Evolutionary conservation across 1,140 invertebrate species (phyloP).

Genomic region (Spodoptera litura): DNA sequence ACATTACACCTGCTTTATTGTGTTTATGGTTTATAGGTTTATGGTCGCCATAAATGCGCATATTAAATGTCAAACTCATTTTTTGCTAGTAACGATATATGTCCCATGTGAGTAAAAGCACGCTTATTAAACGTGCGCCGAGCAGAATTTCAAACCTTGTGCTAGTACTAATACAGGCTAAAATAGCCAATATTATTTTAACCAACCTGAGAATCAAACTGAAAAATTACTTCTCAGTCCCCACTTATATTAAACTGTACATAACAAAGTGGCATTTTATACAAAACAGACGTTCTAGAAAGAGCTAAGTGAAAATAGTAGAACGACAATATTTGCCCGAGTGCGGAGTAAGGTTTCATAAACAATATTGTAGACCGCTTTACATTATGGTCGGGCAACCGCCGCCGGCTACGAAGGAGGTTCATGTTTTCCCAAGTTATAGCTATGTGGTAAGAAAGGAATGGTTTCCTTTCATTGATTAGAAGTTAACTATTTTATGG

Average conservation of each 20-base stretch:
- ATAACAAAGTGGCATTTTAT: slow-evolving; percentile 17
- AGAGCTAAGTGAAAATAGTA: slow-evolving; percentile 33
- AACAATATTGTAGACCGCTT: slow-evolving; percentile 34
- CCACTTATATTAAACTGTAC: not conserved
- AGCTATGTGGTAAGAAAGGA: not conserved
- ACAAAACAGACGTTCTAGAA: slow-evolving; percentile 16
- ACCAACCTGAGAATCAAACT: not conserved
- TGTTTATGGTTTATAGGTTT: too few relatives aligned
- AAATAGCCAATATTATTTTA: too few relatives aligned
- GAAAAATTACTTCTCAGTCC: not conserved
- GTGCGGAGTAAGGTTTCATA: slow-evolving; percentile 21
- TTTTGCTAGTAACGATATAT: too few relatives aligned
- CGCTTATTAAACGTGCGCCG: too few relatives aligned
- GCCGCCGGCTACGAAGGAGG: not conserved
- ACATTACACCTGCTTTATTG: too few relatives aligned
- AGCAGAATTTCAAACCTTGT: too few relatives aligned
- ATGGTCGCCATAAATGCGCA: too few relatives aligned
- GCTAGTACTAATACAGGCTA: not conserved
- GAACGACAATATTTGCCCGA: slow-evolving; percentile 22
- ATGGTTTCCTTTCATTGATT: slow-evolving; percentile 13
- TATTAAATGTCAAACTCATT: too few relatives aligned
- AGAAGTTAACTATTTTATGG: slow-evolving; percentile 3
- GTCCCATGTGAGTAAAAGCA: too few relatives aligned
- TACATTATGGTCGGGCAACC: slow-evolving; percentile 24
- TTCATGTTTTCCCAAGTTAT: slow-evolving; percentile 16